phyloP scores from a whole-genome alignment of 2,888 invertebrate species.

The Nycteola revayana region DNA sequence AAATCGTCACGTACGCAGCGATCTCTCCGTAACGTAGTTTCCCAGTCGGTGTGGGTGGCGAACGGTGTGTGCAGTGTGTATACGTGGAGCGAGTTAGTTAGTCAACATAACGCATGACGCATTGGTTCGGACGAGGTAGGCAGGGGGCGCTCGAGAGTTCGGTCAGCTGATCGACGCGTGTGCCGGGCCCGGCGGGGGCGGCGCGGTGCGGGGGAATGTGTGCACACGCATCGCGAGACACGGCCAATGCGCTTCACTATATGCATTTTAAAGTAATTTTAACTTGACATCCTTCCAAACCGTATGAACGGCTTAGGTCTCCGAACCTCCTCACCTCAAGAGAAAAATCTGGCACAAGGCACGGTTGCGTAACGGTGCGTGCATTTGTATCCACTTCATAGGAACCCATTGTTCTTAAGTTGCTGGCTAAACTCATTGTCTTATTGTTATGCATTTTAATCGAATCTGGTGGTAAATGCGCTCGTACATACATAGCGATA shows the following conservation, averaged over 20 bases:
- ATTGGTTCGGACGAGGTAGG: constrained; percentile 41
- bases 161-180: constrained; percentile 75
- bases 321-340: constrained; percentile 49
- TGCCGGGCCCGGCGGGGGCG: constrained; percentile 24
- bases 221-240: constrained; percentile 51
- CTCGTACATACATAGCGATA: constrained; percentile 15
- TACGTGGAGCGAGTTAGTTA: constrained; percentile 49
- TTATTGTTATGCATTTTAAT: constrained; percentile 45
- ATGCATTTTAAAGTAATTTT: constrained; percentile 50
- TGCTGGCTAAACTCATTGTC: constrained; percentile 55
- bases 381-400: constrained; percentile 38
- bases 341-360: constrained; percentile 62
- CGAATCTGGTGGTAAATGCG: constrained; percentile 37
- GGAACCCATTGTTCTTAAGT: constrained; percentile 47
- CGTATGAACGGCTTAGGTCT: constrained; percentile 33
- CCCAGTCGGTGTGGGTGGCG: constrained; percentile 44
- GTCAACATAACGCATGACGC: constrained; percentile 58
- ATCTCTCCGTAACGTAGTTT: constrained; percentile 40
- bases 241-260: constrained; percentile 46
- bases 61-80: constrained; percentile 41
- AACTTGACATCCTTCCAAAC: constrained; percentile 38
- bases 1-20: constrained; percentile 24
- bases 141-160: constrained; percentile 47
- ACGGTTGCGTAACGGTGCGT: constrained; percentile 62
- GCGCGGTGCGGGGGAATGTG: constrained; percentile 26